Conservation (phyloP, 2,113 vertebrate genomes). For the Nettapus auritus region DNA sequence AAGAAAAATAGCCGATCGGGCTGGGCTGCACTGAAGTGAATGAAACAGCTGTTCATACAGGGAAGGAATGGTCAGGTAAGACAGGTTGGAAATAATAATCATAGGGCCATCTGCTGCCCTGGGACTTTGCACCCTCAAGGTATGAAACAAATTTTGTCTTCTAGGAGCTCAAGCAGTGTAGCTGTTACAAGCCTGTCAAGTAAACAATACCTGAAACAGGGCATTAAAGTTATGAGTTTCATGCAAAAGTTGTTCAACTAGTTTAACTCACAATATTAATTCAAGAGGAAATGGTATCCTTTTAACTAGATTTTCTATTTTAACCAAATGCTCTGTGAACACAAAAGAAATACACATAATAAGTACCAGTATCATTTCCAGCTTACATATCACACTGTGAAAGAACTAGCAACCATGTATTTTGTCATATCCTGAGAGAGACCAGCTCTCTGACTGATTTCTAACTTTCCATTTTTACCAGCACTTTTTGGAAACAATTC, state of each 20-base stretch:
- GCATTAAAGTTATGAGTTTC: conserved; percentile 82
- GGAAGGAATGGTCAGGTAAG: conserved; percentile 94
- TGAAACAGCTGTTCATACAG: conserved; percentile 96
- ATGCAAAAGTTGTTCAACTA: conserved; percentile 38
- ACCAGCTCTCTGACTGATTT: background rate
- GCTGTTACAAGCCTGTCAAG: conserved; percentile 75
- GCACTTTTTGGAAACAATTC: background rate
- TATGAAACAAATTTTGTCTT: conserved; percentile 87
- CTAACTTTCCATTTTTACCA: background rate
- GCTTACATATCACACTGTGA: background rate
- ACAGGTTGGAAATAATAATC: conserved; percentile 93
- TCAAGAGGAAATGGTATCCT: background rate
- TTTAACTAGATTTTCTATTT: background rate
- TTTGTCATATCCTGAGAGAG: background rate
- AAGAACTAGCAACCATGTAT: background rate
- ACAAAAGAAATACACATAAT: background rate
- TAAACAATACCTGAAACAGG: conserved; percentile 77
- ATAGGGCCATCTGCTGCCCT: conserved; percentile 97
- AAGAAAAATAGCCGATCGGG: conserved; percentile 91
- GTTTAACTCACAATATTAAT: conserved; percentile 26
- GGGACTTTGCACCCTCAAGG: conserved; percentile 89
- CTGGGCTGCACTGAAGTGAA: conserved; percentile 90
- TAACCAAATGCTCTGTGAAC: background rate
- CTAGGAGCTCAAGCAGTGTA: conserved; percentile 84
- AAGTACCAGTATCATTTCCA: background rate